These are phyloP conservation scores for Euborellia annulipes DNA, from an alignment of 1,140 invertebrate genomes.

Conservation along the genomic window DNA sequence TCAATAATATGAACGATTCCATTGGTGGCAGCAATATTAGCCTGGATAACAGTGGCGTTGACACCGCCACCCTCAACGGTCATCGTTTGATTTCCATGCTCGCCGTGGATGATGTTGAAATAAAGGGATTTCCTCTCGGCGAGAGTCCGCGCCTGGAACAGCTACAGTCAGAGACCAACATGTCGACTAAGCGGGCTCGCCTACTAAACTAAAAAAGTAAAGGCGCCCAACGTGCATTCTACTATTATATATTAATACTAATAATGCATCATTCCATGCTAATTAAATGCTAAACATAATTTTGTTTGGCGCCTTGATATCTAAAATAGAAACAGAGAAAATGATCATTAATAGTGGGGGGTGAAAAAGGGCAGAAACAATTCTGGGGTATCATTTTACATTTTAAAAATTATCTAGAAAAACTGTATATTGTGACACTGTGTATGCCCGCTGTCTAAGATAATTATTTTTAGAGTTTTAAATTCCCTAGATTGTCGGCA, in stretches of 20 bases:
- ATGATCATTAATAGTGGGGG: no score
- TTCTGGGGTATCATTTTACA: no score
- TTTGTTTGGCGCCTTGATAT: no score
- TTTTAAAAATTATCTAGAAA: no score
- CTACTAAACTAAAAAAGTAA: conserved; percentile 14
- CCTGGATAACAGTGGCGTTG: conserved; percentile 72
- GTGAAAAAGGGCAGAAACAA: no score
- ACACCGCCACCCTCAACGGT: conserved; percentile 89
- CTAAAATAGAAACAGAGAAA: no score
- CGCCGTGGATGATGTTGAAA: conserved; percentile 57
- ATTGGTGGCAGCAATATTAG: conserved; percentile 85
- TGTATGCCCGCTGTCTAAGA: no score
- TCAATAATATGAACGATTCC: conserved; percentile 92
- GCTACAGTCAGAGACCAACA: conserved; percentile 27
- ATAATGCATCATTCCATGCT: neutral
- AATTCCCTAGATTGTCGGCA: no score
- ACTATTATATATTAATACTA: neutral
- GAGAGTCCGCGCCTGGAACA: conserved; percentile 56
- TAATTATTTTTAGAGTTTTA: no score
- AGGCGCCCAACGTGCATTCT: neutral
- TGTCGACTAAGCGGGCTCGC: conserved; percentile 18
- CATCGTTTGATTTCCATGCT: conserved; percentile 47
- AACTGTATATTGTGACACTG: no score
- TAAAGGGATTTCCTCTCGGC: conserved; percentile 57
- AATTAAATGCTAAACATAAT: neutral